Conservation (phyloP, 2,113 vertebrate genomes). For the Elanus axillaris region DNA sequence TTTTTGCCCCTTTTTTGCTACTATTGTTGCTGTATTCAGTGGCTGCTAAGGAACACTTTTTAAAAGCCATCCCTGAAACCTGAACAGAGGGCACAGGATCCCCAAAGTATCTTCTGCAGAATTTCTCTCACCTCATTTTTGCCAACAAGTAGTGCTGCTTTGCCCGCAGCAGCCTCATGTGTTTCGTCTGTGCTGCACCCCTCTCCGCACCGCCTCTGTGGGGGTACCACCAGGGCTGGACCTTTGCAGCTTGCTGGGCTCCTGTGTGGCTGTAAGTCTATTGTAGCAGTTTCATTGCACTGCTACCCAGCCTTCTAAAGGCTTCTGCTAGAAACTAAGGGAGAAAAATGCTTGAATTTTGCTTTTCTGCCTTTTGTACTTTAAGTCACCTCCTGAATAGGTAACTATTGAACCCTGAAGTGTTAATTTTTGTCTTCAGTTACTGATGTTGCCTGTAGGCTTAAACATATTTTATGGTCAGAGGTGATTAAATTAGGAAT, state of each 20-base stretch:
- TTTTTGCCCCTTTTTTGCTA: neutral
- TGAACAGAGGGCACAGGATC: neutral
- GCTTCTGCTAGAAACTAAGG: neutral
- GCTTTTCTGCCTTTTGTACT: neutral
- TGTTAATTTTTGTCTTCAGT: neutral
- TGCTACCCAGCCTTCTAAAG: neutral
- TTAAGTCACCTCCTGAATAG: neutral
- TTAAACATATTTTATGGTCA: neutral
- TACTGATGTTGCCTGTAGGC: neutral
- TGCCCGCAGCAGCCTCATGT: accelerated
- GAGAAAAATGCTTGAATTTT: neutral
- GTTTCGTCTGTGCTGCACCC: neutral
- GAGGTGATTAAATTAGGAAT: neutral
- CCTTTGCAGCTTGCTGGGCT: neutral
- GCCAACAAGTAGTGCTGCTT: neutral
- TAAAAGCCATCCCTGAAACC: neutral
- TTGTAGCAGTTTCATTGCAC: neutral
- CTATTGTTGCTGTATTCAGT: neutral
- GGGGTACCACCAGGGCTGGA: neutral
- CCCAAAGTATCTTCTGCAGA: neutral
- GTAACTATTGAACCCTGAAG: neutral
- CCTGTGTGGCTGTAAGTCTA: neutral
- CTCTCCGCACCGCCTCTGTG: accelerated
- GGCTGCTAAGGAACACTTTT: neutral
- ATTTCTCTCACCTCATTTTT: neutral